Evolutionary conservation across 2,797 vertebrate genomes (phyloP), one percentile per base, ranked within the genome.

Genomic region (Sebastes aleutianus): DNA sequence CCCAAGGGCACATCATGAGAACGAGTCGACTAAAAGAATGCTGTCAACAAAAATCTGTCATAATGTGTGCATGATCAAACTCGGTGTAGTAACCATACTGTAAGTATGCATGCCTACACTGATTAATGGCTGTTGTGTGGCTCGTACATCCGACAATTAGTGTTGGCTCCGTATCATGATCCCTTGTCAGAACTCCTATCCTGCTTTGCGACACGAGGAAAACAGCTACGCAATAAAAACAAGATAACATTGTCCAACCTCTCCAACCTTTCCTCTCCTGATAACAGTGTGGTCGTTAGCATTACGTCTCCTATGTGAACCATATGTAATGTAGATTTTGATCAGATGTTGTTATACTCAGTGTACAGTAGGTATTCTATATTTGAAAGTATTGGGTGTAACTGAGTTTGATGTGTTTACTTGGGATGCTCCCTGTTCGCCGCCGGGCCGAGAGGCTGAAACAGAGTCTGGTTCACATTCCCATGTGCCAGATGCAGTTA

Each of bases 221-320:
- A 89, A 77, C 43, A 20, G 63, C 53, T 34, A 61, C 0, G 56
- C 59, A 85, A 87, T 83, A 87, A 85, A 67, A 88, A 77, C 85
- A 59, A 79, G 91, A 95, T 95, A 94, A 94, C 92, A 94, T 94
- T 94, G 92, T 95, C 79, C 50, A 29, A 64, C 62, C 22, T 78
- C 59, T 73, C 70, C 54, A 20, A 71, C 56, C 77, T 90, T 92
- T 91, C 87, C 87, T 88, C 61, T n/a, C 3, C 78, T 82, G 91
- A 92, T 93, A 92, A 87, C 63, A 36, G 32, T 3, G 36, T 9
- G 59, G 32, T 64, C 66, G 62, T 83, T 85, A 59, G 71, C 73
- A 56, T 47, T 53, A 78, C 74, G 66, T 73, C 54, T 76, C 68
- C 58, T 66, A 14, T 61, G 82, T 53, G 73, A 83, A 81, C 27